These are phyloP conservation scores for Sebastes nivosus DNA, from an alignment of 2,797 vertebrate genomes.

Conservation along the genomic window DNA sequence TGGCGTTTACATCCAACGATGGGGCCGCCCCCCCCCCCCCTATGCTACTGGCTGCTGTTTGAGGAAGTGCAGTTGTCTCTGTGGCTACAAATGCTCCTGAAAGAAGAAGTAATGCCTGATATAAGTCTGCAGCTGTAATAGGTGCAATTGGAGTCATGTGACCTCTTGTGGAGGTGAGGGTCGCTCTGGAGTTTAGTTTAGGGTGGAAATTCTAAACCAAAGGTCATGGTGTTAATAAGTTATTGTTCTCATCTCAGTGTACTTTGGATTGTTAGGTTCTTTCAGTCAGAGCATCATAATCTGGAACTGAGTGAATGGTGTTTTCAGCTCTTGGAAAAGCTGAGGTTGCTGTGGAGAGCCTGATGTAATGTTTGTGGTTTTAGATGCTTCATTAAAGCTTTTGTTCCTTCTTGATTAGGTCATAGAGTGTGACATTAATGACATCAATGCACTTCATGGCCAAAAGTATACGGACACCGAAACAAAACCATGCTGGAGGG, in stretches of 20 bases:
- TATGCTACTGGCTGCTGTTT: background rate
- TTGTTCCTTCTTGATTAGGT: background rate
- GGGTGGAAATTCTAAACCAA: slow-evolving; percentile 63
- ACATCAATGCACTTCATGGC: background rate
- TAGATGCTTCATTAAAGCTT: background rate
- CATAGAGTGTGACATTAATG: background rate
- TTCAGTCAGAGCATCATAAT: slow-evolving; percentile 32
- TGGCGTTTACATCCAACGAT: background rate
- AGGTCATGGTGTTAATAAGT: background rate
- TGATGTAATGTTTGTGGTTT: background rate
- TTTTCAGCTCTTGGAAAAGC: slow-evolving; percentile 34
- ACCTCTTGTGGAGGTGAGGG: slow-evolving; percentile 21
- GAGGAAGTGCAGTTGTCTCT: slow-evolving; percentile 46
- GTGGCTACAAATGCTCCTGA: slow-evolving; percentile 13
- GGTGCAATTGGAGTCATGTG: slow-evolving; percentile 30
- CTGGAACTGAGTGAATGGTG: slow-evolving; percentile 25
- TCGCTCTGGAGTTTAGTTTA: background rate
- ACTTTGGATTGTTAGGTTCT: slow-evolving; percentile 31
- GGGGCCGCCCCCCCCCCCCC: background rate
- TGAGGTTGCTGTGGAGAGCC: slow-evolving; percentile 28
- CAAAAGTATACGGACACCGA: background rate
- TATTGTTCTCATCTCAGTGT: slow-evolving; percentile 37
- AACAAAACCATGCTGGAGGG: background rate
- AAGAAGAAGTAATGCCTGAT: slow-evolving; percentile 61
- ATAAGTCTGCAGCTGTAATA: slow-evolving; percentile 21